Evolutionary conservation across 2,113 vertebrate genomes (phyloP).

Genomic region (Arenaria interpres): DNA sequence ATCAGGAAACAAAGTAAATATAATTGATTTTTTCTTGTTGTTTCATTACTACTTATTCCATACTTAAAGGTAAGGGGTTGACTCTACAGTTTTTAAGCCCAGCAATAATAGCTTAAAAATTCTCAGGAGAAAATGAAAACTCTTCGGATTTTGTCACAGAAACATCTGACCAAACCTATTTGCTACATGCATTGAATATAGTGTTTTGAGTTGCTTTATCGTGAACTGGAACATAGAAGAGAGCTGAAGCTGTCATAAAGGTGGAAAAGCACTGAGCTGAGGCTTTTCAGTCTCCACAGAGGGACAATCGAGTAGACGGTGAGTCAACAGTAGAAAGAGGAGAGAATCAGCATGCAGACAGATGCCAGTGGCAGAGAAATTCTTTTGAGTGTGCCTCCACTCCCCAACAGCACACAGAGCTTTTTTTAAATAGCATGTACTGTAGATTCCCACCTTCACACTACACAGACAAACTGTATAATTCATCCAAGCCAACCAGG

Average conservation of each 20-base stretch:
- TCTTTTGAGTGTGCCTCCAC: not conserved
- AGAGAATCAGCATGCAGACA: not conserved
- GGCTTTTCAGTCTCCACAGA: not conserved
- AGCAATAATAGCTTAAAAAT: not conserved
- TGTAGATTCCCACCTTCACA: not conserved
- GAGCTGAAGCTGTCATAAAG: not conserved
- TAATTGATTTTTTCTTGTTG: not conserved
- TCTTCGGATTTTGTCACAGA: not conserved
- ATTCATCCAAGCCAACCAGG: not conserved
- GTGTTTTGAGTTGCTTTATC: not conserved
- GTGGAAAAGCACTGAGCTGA: not conserved
- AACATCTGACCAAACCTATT: not conserved
- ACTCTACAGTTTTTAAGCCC: not conserved
- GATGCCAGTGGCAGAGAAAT: not conserved
- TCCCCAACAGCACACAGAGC: not conserved
- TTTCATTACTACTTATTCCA: not conserved
- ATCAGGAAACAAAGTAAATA: not conserved
- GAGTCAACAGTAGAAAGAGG: not conserved
- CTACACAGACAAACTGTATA: not conserved
- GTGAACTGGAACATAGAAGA: not conserved
- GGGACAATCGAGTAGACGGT: accelerated
- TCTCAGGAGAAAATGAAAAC: not conserved
- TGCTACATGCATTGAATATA: not conserved
- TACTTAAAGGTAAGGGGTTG: not conserved
- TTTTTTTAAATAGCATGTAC: not conserved